Percentiles rank a stretch among this genome's conserved stretches.
Evolutionary conservation across 2,888 invertebrate species (phyloP).

Genomic region (Dolomedes plantarius): DNA sequence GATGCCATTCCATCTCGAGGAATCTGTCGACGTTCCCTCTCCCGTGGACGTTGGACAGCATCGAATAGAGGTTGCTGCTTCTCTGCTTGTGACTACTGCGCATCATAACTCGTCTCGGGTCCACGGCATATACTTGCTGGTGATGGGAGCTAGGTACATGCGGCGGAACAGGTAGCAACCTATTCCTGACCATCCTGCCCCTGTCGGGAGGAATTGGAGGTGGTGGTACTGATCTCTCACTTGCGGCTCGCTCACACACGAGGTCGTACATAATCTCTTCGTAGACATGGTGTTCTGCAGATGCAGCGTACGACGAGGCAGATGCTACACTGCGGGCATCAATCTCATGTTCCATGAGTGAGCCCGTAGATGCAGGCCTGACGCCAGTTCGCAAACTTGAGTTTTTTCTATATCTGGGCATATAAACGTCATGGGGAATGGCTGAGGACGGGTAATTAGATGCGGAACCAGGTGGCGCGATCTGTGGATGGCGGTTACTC

Average conservation of each 20-base stretch:
- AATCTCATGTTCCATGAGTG: constrained; percentile 57
- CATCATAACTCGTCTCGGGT: constrained; percentile 55
- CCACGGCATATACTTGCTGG: constrained; percentile 33
- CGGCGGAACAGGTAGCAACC: constrained; percentile 56
- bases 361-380: constrained; percentile 61
- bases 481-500: background rate
- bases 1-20: constrained; percentile 74
- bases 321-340: constrained; percentile 48
- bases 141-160: constrained; percentile 18
- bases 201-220: constrained; percentile 73
- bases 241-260: constrained; percentile 36
- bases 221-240: constrained; percentile 71
- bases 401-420: constrained; percentile 35
- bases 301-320: constrained; percentile 50
- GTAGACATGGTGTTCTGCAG: constrained; percentile 76
- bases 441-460: constrained; percentile 44
- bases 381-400: constrained; percentile 11
- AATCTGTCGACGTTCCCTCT: constrained; percentile 75
- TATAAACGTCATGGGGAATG: constrained; percentile 33
- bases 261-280: constrained; percentile 76
- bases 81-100: constrained; percentile 73
- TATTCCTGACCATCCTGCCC: constrained; percentile 30
- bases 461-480: constrained; percentile 12
- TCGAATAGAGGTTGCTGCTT: constrained; percentile 75
- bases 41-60: constrained; percentile 74